Conservation (phyloP, 2,888 invertebrate genomes). For the Piscicola geometra region DNA sequence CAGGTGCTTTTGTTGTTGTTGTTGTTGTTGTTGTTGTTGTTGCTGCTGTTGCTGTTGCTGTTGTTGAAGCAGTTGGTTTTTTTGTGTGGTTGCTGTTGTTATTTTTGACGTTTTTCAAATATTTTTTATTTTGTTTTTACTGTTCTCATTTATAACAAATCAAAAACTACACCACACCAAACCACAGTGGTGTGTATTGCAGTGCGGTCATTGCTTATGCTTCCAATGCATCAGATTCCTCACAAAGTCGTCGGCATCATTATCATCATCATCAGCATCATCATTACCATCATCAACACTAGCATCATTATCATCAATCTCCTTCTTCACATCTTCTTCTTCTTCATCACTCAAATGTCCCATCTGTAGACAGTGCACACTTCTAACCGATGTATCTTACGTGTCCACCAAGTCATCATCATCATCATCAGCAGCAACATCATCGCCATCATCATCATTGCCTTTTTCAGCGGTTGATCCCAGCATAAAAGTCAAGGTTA, state of each 20-base stretch:
- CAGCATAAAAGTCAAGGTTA: constrained; percentile 47
- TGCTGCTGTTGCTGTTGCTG: neutral
- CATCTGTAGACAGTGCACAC: constrained; percentile 50
- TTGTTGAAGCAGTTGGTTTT: neutral
- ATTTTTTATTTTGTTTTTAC: neutral
- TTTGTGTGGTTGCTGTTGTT: neutral
- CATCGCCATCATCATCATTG: constrained; percentile 46
- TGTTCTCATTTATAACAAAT: too few relatives aligned
- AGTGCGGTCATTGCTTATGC: constrained; percentile 72
- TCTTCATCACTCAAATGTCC: constrained; percentile 51
- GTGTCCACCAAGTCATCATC: constrained; percentile 49
- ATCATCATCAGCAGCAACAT: neutral
- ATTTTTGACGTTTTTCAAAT: neutral
- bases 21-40: neutral
- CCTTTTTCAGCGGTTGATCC: neutral
- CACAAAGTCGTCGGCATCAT: neutral
- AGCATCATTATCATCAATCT: neutral
- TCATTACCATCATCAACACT: too few relatives aligned
- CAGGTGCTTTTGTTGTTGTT: constrained; percentile 54
- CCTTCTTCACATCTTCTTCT: constrained; percentile 12
- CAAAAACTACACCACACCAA: neutral
- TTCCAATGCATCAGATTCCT: constrained; percentile 60
- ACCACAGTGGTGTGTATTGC: constrained; percentile 66
- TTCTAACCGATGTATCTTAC: constrained; percentile 55
- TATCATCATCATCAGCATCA: neutral